Evolutionary conservation across 2,888 invertebrate species (phyloP), one percentile per base, ranked within the genome.

Genomic region (Zaprionus bogoriensis): DNA sequence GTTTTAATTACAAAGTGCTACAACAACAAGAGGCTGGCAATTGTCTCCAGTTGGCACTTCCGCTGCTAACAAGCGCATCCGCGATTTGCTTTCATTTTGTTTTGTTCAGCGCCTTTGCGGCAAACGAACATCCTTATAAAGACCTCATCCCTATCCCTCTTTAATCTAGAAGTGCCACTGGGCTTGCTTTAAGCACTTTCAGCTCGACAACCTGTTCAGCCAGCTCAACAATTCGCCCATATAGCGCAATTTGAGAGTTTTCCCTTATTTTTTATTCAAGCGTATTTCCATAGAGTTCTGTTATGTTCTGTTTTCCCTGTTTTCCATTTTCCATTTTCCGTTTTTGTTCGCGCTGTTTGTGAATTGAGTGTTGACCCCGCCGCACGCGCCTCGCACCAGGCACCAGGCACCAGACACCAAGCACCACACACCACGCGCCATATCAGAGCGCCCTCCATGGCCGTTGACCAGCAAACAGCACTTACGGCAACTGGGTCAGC

Each of bases 31-130:
- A 67, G 10, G 41, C 38, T 55, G 28, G 48, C 59, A 67, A 72
- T 65, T 72, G 55, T 72, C 64, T 68, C 42, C 64, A 38, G 27
- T 67, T 60, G 63, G 66, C 75, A 74, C 77, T 82, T 80, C 80
- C 82, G 68, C 50, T 62, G 63, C 71, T 80, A 82, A 82, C 82
- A 80, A 82, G 80, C 80, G 48, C 67, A 82, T 79, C 82, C 80
- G 77, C 77, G 65, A 57, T 62, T 51, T 41, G 17, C 22, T 36
- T 38, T 36, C 12, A 36, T 39, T 50, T 59, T 58, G n/a, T 45
- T 39, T 45, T 53, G 10, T 27, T 60, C 32, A 36, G 19, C 20
- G 22, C 20, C 17, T 2, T 23, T 48, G 47, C 47, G 22, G 32
- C 30, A 32, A 12, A 14, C 9, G 12, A 4, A 7, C 55, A 30